Percentiles rank a stretch among this genome's conserved stretches.
These are phyloP conservation scores for Mythimna impura DNA, from an alignment of 2,888 invertebrate genomes.

Conservation along the genomic window DNA sequence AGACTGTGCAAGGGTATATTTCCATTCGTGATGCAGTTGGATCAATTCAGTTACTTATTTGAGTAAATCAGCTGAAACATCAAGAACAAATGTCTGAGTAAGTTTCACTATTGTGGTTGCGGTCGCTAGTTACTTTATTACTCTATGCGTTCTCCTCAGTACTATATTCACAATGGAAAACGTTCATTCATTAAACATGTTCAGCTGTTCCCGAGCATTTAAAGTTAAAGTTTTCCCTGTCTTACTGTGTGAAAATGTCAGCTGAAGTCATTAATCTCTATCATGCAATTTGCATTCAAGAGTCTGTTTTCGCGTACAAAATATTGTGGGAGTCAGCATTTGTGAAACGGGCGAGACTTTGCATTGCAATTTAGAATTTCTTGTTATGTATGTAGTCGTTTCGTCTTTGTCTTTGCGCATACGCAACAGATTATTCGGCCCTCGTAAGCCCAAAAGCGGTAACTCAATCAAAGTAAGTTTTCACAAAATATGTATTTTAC, in stretches of 20 bases:
- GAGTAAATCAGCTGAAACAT: neutral
- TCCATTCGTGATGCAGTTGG: neutral
- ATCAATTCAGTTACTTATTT: no score
- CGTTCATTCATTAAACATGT: slow-evolving; percentile 60
- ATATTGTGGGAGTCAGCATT: slow-evolving; percentile 54
- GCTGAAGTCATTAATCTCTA: slow-evolving; percentile 52
- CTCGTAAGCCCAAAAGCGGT: no score
- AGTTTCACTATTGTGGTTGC: slow-evolving; percentile 2
- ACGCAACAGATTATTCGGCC: neutral
- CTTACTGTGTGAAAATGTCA: slow-evolving; percentile 50
- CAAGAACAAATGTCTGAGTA: neutral
- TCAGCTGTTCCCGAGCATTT: slow-evolving; percentile 50
- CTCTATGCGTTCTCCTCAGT: slow-evolving; percentile 1
- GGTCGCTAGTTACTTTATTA: slow-evolving; percentile 11
- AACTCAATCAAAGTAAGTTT: no score
- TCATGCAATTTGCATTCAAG: slow-evolving; percentile 57
- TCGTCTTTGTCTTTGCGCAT: slow-evolving; percentile 26
- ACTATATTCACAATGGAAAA: slow-evolving; percentile 56
- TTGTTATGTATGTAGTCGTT: slow-evolving; percentile 25
- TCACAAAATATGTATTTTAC: no score
- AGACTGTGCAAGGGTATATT: neutral
- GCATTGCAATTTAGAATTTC: slow-evolving; percentile 48
- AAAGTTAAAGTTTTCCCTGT: slow-evolving; percentile 52
- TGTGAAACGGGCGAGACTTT: slow-evolving; percentile 33
- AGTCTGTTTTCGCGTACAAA: slow-evolving; percentile 54